Evolutionary conservation across 1,140 invertebrate genomes (phyloP).

Genomic region (Colletes gigas): DNA sequence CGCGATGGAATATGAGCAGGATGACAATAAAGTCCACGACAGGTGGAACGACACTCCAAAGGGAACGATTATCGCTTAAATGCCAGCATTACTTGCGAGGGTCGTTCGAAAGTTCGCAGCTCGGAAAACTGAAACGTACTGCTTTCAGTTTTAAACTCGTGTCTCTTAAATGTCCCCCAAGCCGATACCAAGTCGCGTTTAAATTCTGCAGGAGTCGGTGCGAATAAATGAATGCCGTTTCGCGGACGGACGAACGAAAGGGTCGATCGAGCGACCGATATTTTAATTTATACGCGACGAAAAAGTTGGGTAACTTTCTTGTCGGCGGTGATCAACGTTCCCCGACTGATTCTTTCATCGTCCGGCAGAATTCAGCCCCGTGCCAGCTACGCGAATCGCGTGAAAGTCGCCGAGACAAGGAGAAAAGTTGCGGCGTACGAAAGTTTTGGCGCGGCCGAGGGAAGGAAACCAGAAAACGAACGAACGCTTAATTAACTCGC

Average conservation of each 20-base stretch:
- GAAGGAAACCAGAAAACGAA: background rate
- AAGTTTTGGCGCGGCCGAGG: slow-evolving; percentile 20
- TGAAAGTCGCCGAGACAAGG: slow-evolving; percentile 11
- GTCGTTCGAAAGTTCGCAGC: no score
- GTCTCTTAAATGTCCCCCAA: no score
- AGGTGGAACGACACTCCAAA: slow-evolving; percentile 46
- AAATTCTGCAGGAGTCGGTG: no score
- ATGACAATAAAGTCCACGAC: slow-evolving; percentile 57
- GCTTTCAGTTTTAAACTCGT: no score
- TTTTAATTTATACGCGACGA: background rate
- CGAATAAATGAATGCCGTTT: background rate
- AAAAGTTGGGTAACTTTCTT: background rate
- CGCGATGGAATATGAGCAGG: slow-evolving; percentile 43
- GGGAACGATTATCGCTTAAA: slow-evolving; percentile 23
- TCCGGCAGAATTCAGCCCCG: background rate
- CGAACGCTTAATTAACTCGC: slow-evolving; percentile 59
- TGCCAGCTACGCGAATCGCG: slow-evolving; percentile 24
- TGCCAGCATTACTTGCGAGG: background rate
- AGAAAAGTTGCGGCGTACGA: slow-evolving; percentile 15
- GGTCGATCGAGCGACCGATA: background rate
- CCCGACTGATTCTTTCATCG: background rate
- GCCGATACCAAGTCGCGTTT: no score
- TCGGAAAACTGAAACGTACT: no score
- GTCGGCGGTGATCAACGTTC: background rate
- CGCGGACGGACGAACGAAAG: no score